Evolutionary conservation across 2,888 invertebrate species (phyloP).

Genomic region (Melieria crassipennis): DNA sequence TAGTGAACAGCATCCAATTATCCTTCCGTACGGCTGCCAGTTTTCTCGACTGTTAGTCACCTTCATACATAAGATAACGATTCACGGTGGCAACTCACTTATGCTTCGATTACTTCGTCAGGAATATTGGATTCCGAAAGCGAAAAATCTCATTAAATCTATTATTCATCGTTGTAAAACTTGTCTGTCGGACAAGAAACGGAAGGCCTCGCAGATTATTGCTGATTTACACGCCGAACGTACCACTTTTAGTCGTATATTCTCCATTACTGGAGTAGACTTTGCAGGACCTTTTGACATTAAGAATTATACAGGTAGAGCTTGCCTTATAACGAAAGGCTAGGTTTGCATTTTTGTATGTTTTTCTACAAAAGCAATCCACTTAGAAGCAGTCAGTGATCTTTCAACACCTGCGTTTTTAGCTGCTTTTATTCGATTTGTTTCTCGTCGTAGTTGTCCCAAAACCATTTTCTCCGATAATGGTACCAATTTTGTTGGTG

Average conservation of each 20-base stretch:
- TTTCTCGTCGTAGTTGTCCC: constrained; percentile 9
- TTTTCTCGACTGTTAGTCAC: no score
- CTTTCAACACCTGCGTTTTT: not conserved
- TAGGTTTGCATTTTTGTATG: constrained; percentile 8
- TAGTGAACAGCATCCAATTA: no score
- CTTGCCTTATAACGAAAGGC: not conserved
- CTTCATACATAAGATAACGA: no score
- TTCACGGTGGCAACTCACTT: no score
- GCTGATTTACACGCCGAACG: not conserved
- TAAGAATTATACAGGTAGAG: constrained; percentile 6
- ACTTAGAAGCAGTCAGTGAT: not conserved
- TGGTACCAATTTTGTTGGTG: not conserved
- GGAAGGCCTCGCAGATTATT: not conserved
- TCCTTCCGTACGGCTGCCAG: no score
- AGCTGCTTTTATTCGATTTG: constrained; percentile 1
- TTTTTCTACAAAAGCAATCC: not conserved
- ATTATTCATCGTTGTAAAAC: constrained; percentile 6
- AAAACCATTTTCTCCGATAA: not conserved
- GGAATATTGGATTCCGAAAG: constrained; percentile 14
- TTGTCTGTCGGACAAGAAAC: not conserved
- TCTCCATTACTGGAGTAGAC: not conserved
- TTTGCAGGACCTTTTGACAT: constrained; percentile 1
- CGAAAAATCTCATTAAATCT: constrained; percentile 2
- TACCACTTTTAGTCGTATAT: no score
- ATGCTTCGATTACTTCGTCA: no score